Evolutionary conservation across 2,888 invertebrate genomes (phyloP), one percentile per base, ranked within the genome.

Genomic region (Dryobotodes eremita): DNA sequence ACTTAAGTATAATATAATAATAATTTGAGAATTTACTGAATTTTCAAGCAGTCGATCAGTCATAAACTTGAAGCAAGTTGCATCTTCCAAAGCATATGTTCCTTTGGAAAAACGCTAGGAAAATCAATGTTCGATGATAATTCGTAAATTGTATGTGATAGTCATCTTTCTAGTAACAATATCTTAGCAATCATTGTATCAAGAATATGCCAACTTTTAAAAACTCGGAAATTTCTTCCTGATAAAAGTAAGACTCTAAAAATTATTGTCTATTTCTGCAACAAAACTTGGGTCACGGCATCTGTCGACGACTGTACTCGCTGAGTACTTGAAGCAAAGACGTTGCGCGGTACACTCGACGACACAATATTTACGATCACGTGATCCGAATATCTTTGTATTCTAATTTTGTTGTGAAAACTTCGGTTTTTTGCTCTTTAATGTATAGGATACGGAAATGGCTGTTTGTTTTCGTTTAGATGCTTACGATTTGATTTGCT

Each of bases 321-420:
- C 66, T 55, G 64, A 70, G 78, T 78, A 79, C 74, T 86, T 66
- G 64, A 75, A 62, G 69, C 62, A 70, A 31, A 59, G 61, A 57
- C 23, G 50, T 74, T 64, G 69, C 62, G 57, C 50, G 76, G 79
- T 89, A 88, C 83, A 84, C 80, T 89, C 80, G 77, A 76, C 50
- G 75, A 79, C 85, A 80, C n/a, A 76, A 84, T 88, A 89, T 88
- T 88, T 88, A 88, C 88, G 89, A 84, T 88, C 88, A 79, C 88
- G 89, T 88, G 83, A 77, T 75, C 20, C 50, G 61, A 42, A 71
- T 71, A 61, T 74, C 46, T 72, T 83, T 69, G 71, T 75, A 75
- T 77, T 80, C 66, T 72, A 74, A 85, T 85, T 81, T 76, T 73
- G 81, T 79, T 72, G 71, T 77, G 69, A 79, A 77, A 75, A 68